Conservation (phyloP, 2,888 invertebrate genomes). For the Macrophya annulata region DNA sequence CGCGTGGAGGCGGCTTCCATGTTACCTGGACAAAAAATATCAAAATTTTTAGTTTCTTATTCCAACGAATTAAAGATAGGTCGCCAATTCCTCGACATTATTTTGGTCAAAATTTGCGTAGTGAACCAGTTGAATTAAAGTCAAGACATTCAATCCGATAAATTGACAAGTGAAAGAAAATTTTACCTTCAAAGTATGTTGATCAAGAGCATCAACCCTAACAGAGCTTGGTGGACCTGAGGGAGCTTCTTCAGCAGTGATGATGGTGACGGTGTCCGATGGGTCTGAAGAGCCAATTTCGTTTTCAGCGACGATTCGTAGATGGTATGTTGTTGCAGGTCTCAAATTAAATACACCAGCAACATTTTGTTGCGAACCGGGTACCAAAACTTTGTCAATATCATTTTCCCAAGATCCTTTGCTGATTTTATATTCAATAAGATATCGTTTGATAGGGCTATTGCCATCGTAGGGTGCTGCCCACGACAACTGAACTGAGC, state of each 20-base stretch:
- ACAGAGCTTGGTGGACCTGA: slow-evolving; percentile 92
- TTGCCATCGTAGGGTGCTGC: slow-evolving; percentile 96
- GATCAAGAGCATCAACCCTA: slow-evolving; percentile 92
- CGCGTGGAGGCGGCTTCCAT: slow-evolving; percentile 94
- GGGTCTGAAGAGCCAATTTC: slow-evolving; percentile 96
- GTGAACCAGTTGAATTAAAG: neutral
- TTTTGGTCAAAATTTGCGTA: neutral
- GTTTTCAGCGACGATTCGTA: slow-evolving; percentile 96
- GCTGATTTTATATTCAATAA: slow-evolving; percentile 95
- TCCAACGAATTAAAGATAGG: neutral
- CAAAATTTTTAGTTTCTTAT: neutral
- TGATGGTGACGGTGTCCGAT: slow-evolving; percentile 95
- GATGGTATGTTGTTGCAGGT: slow-evolving; percentile 96
- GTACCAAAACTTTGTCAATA: slow-evolving; percentile 93
- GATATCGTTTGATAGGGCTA: slow-evolving; percentile 93
- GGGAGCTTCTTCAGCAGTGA: slow-evolving; percentile 96
- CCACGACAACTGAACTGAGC: slow-evolving; percentile 95
- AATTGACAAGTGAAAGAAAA: neutral
- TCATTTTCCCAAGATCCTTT: slow-evolving; percentile 91
- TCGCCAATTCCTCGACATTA: neutral
- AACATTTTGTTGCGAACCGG: slow-evolving; percentile 91
- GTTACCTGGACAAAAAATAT: slow-evolving; percentile 81
- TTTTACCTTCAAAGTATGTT: slow-evolving; percentile 87
- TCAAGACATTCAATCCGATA: neutral
- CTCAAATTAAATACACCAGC: slow-evolving; percentile 94